Evolutionary conservation across 2,888 invertebrate genomes (phyloP).

Genomic region (Orchesellides sinensis): DNA sequence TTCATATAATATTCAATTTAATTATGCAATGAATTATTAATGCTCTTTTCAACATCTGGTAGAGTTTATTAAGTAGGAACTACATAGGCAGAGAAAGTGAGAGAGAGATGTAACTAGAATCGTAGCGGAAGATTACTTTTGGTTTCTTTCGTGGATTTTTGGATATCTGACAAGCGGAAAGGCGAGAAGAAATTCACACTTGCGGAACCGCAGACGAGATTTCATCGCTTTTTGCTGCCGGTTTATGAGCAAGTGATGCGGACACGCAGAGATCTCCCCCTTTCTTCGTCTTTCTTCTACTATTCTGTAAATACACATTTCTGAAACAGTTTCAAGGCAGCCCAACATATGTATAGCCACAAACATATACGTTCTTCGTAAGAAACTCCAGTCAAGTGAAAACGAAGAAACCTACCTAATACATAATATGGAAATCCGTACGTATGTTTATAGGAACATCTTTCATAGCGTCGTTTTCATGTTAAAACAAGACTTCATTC

Average conservation of each 20-base stretch:
- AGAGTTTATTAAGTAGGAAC: too few species aligned
- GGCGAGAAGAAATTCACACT: conserved; percentile 72
- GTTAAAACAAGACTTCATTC: too few species aligned
- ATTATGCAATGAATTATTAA: background rate
- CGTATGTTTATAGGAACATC: background rate
- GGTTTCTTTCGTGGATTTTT: background rate
- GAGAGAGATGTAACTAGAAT: too few species aligned
- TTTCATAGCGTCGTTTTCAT: background rate
- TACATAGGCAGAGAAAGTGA: too few species aligned
- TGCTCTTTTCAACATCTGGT: background rate
- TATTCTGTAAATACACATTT: background rate
- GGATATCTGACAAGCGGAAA: conserved; percentile 69
- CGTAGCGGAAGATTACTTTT: background rate
- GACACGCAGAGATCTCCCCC: conserved; percentile 29
- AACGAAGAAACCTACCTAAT: background rate
- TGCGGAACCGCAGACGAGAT: conserved; percentile 69
- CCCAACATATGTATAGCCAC: background rate
- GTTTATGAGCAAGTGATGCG: conserved; percentile 53
- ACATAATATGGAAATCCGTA: background rate
- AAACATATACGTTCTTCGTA: too few species aligned
- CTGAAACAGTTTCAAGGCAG: background rate
- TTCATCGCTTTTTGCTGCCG: conserved; percentile 52
- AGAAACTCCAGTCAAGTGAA: conserved; percentile 3
- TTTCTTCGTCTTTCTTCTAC: conserved; percentile 33
- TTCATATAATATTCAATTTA: background rate